Evolutionary conservation across 2,797 vertebrate species (phyloP), one percentile per base, ranked within the genome.

Genomic region (Gadopsis bispinosus): DNA sequence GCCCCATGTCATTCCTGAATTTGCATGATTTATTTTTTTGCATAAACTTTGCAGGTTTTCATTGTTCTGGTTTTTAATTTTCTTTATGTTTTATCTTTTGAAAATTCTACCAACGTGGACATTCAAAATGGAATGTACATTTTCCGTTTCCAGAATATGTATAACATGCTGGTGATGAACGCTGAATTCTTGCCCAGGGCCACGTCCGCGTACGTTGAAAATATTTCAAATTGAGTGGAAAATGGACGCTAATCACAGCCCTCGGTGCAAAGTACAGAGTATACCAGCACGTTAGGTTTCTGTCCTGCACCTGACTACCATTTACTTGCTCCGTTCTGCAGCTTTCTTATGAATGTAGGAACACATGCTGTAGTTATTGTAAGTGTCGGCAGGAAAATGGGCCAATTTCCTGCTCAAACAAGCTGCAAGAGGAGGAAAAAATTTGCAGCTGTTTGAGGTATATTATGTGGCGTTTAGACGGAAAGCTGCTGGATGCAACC

Each of bases 361-460:
- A 48, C 43, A 64, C 22, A 43, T 20, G 29, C 5, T 54, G 16
- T 4, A 47, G 20, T 29, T 41, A 17, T 17, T 13, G 1, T 20
- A 47, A 29, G 10, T 54, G 61, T 54, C 0, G 7, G 9, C 37
- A 39, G 19, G 4, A 45, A 53, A 64, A 51, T 6, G 20, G 31
- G 14, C 47, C 29, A 7, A 64, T 75, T 80, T 75, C 55, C 61
- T 66, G 20, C 50, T 66, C 11, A 41, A n/a, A 60, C 16, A 45
- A 31, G 33, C 41, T 58, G 17, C 41, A 41, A 48, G 45, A 37
- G 37, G n/a, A 68, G 29, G 35, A 17, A 12, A 37, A 41, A n/a
- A 50, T 43, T 59, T 60, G 55, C 59, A 69, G 68, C 73, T 68
- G 68, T 51, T 48, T 67, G 16, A 72, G 43, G 26, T 51, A 12